Conservation (phyloP, 1,140 invertebrate genomes). For the Tetragnatha versicolor region DNA sequence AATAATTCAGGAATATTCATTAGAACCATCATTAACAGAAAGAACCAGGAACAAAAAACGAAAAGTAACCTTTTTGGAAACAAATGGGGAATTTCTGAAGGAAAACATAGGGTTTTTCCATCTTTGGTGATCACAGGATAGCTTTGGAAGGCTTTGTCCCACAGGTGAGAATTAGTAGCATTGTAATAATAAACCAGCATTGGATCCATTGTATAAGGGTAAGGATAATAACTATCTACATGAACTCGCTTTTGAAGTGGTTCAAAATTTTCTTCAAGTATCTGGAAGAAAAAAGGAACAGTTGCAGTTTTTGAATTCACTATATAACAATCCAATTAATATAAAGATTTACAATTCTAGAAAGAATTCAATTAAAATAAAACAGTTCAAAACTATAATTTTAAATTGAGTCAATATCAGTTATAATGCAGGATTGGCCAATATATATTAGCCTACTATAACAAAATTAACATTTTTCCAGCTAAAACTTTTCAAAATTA, state of each 20-base stretch:
- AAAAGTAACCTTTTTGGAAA: conserved; percentile 40
- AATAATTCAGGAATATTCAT: too few relatives aligned
- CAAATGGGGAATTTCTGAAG: conserved; percentile 18
- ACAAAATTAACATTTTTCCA: too few relatives aligned
- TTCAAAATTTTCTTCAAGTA: conserved; percentile 30
- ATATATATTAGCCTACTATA: too few relatives aligned
- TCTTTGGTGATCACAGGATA: conserved; percentile 51
- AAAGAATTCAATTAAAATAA: too few relatives aligned
- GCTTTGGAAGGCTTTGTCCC: conserved; percentile 44
- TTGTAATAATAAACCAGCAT: conserved; percentile 42
- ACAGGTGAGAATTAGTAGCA: conserved; percentile 22
- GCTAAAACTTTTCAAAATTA: too few relatives aligned
- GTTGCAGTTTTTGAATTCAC: too few relatives aligned
- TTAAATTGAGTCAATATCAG: too few relatives aligned
- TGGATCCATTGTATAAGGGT: conserved; percentile 41
- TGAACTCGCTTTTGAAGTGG: conserved; percentile 23
- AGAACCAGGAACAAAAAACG: neutral
- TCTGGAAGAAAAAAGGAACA: conserved; percentile 25
- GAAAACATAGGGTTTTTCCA: conserved; percentile 41
- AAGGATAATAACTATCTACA: conserved; percentile 21
- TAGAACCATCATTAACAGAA: too few relatives aligned
- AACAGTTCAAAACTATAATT: too few relatives aligned
- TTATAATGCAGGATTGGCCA: too few relatives aligned
- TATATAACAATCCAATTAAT: too few relatives aligned
- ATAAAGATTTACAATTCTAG: too few relatives aligned